Base-by-base conservation (phyloP, 1,140 invertebrate genomes). In the Brachionus angularis region DNA sequence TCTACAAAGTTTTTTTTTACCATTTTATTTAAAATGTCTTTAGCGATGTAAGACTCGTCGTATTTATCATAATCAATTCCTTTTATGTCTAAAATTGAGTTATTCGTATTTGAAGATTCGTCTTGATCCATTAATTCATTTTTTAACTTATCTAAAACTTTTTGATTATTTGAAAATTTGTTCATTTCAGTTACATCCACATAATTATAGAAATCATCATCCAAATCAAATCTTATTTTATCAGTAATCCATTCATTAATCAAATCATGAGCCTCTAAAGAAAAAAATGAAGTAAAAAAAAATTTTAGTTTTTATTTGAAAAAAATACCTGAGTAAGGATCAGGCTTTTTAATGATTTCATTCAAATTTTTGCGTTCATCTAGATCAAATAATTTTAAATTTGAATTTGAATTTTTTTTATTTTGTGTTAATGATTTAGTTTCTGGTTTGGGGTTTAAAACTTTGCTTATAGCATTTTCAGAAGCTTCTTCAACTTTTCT, bases 241-340 rank as follows among this genome's bases (percentile, higher is more conserved):
- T 79, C 78, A 27, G 72, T 73, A 53, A 79, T 75, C 78, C 78
- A 79, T 39, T 79, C 76, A 33, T 75, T 75, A 36, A 79, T 58
- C 2, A 79, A 69, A 39, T 79, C 78, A 55, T 78, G 76, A 34
- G 78, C 78, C 76, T 72, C 73, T 71, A 14, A 27, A 69, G n/a
- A 44, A 18, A 73, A 74, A 39, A n/a, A 4, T 49, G 36, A 62
- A 14, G 16, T 31, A 62, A 69, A 55, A 12, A 34, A 12, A 29
- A 29, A 16, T 33, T 34, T 53, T 5, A 18, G 21, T 2, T 14
- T 31, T 31, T 23, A 3, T 8, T 21, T 18, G 10, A n/a, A 5
- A 29, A 7, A 39, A 21, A 39, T 58, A 58, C 53, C 53, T 10
- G 18, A 14, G n/a, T 58, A 39, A 16, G 53, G 53, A 39, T 58